A percentile compares a stretch with the other conserved stretches of the same genome.
These are phyloP conservation scores for Leucophenga montana DNA, from an alignment of 2,888 invertebrate genomes.

Conservation along the genomic window DNA sequence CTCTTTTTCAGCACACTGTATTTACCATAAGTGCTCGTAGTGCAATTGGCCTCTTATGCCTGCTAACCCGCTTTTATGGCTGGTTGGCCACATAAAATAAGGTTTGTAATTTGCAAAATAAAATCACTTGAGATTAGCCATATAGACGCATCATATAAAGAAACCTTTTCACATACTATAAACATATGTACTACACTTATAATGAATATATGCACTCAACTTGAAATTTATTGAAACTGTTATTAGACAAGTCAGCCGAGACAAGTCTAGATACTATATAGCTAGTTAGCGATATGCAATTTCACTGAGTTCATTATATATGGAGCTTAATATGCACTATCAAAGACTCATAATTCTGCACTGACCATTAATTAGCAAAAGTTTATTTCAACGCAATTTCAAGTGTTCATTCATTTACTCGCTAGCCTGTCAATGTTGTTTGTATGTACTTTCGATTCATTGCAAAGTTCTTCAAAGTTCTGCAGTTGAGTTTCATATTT, in stretches of 20 bases:
- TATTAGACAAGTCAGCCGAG: constrained; percentile 20
- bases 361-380: constrained; percentile 47
- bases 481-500: constrained; percentile 20
- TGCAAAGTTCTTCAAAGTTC: constrained; percentile 1
- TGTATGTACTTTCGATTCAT: constrained; percentile 26
- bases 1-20: constrained; percentile 37
- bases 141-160: too few species aligned
- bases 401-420: constrained; percentile 13
- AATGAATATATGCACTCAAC: not conserved
- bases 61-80: constrained; percentile 1
- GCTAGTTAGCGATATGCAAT: constrained; percentile 45
- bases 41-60: not conserved
- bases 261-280: constrained; percentile 25
- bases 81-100: constrained; percentile 8
- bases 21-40: too few species aligned
- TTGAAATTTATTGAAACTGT: constrained; percentile 15
- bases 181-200: too few species aligned
- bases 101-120: constrained; percentile 15
- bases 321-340: constrained; percentile 35
- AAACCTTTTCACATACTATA: too few species aligned
- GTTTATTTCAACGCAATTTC: not conserved
- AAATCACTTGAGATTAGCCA: constrained; percentile 24
- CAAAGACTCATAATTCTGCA: constrained; percentile 4
- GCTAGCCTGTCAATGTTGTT: constrained; percentile 28
- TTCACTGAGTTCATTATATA: constrained; percentile 8